Evolutionary conservation across 2,888 invertebrate genomes (phyloP).

Genomic region (Dicranocentrus wangi): DNA sequence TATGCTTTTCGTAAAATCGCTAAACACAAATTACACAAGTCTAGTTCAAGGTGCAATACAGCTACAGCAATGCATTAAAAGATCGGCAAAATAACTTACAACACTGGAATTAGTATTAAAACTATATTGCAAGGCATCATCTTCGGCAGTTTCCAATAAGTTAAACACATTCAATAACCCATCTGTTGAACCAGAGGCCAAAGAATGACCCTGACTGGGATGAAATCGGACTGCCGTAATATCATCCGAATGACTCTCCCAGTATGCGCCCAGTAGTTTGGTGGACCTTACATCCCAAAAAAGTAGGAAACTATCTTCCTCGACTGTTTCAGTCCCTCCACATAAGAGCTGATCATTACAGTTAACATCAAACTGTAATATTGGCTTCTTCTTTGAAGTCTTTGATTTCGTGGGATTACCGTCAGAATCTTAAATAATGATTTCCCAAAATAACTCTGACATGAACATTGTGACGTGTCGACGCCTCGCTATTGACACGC

Average conservation of each 20-base stretch:
- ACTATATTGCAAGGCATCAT: constrained; percentile 85
- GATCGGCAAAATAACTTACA: no score
- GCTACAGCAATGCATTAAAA: no score
- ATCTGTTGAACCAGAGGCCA: constrained; percentile 87
- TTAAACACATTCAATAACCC: constrained; percentile 90
- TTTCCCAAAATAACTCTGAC: no score
- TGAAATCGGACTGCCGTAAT: constrained; percentile 86
- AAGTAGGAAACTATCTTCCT: constrained; percentile 83
- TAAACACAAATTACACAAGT: no score
- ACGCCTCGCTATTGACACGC: no score
- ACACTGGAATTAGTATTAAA: constrained; percentile 87
- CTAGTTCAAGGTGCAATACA: no score
- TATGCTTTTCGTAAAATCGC: no score
- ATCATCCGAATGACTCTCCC: constrained; percentile 88
- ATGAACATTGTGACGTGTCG: no score
- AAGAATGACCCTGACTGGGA: constrained; percentile 79
- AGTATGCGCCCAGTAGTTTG: constrained; percentile 84
- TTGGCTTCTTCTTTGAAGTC: constrained; percentile 76
- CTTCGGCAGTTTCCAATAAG: constrained; percentile 82
- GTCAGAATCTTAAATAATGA: neutral
- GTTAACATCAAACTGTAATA: constrained; percentile 85
- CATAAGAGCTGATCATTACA: constrained; percentile 82
- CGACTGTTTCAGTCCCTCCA: constrained; percentile 83
- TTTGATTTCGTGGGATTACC: neutral
- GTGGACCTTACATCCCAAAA: constrained; percentile 85